These are phyloP conservation scores for Polyergus mexicanus DNA, from an alignment of 1,140 invertebrate genomes.

Conservation along the genomic window DNA sequence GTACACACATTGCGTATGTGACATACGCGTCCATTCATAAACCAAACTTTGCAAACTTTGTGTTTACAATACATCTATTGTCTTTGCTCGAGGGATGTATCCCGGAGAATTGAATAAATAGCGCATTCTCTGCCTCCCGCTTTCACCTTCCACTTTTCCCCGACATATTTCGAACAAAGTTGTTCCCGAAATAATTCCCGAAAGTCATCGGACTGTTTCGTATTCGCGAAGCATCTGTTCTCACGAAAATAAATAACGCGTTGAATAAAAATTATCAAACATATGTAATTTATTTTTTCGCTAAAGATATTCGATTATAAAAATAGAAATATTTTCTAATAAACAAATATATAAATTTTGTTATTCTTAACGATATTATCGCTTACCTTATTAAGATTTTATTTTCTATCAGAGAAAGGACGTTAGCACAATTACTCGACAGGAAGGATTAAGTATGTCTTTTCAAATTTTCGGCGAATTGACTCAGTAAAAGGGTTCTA, in stretches of 20 bases:
- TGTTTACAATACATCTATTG: background rate
- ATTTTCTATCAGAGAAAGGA: background rate
- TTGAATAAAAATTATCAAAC: too few species aligned
- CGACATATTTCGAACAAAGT: background rate
- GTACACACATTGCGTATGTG: too few species aligned
- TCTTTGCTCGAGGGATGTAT: background rate
- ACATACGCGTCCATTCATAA: background rate
- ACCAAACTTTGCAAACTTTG: background rate
- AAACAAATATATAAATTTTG: too few species aligned
- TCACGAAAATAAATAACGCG: background rate
- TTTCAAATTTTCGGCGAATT: slow-evolving; percentile 25
- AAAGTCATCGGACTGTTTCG: background rate
- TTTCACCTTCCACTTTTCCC: background rate
- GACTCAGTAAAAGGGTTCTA: slow-evolving; percentile 3
- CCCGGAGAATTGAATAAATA: background rate
- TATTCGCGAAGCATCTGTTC: background rate
- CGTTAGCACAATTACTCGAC: background rate
- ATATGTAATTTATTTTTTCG: too few species aligned
- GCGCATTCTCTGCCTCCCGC: background rate
- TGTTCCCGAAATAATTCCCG: background rate
- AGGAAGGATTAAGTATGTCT: background rate
- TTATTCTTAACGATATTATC: too few species aligned
- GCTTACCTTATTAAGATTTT: background rate
- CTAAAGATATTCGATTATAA: too few species aligned
- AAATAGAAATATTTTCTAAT: too few species aligned